phyloP scores from a whole-genome alignment of 2,888 invertebrate genomes.

The Lymantria dispar region DNA sequence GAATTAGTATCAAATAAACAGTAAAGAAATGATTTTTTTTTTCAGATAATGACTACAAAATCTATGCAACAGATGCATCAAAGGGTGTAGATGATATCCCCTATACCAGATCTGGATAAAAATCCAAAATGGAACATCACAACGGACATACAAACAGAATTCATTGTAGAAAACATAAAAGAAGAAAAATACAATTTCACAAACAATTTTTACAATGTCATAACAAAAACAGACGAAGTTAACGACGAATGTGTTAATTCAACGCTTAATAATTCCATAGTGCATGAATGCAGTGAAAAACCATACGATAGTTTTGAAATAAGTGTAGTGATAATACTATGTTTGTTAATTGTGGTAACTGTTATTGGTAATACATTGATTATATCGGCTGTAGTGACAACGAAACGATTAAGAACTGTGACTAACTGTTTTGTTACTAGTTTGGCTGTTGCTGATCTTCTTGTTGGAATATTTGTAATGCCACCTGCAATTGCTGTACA shows the following conservation, averaged over 20 bases:
- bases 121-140: slow-evolving; percentile 64
- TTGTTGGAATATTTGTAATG: slow-evolving; percentile 97
- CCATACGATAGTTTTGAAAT: slow-evolving; percentile 76
- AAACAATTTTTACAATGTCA: slow-evolving; percentile 53
- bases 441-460: slow-evolving; percentile 94
- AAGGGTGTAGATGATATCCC: slow-evolving; percentile 58
- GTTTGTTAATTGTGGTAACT: slow-evolving; percentile 86
- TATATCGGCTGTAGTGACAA: slow-evolving; percentile 93
- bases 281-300: slow-evolving; percentile 31
- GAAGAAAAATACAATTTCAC: slow-evolving; percentile 56
- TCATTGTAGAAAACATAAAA: slow-evolving; percentile 52
- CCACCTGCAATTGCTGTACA: slow-evolving; percentile 96
- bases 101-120: slow-evolving; percentile 44
- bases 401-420: slow-evolving; percentile 93
- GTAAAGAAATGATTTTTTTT: no score
- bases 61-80: background rate
- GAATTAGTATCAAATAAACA: no score
- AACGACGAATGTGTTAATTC: slow-evolving; percentile 32
- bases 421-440: slow-evolving; percentile 98
- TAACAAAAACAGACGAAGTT: slow-evolving; percentile 36
- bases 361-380: slow-evolving; percentile 94
- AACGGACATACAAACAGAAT: slow-evolving; percentile 44
- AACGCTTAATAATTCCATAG: slow-evolving; percentile 28
- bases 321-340: slow-evolving; percentile 84
- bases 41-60: slow-evolving; percentile 51